Evolutionary conservation across 1,140 invertebrate genomes (phyloP).

Genomic region (Hormaphis cornu): DNA sequence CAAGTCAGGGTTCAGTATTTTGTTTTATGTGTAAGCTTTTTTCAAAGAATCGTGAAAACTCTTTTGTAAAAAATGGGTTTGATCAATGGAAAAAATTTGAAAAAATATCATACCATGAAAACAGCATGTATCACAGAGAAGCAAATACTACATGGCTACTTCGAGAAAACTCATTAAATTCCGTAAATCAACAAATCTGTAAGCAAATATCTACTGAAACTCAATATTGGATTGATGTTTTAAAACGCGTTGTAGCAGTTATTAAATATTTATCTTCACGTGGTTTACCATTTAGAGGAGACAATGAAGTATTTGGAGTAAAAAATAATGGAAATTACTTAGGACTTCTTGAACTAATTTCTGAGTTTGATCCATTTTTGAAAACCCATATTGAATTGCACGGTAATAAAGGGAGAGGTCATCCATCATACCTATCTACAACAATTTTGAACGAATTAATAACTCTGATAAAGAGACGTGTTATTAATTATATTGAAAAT

Average conservation of each 20-base stretch:
- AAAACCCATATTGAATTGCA: constrained; percentile 39
- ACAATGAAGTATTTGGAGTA: background rate
- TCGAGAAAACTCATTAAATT: background rate
- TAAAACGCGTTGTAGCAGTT: background rate
- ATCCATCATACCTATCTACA: constrained; percentile 39
- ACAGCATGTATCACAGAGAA: background rate
- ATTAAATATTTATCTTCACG: background rate
- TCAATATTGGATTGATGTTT: constrained; percentile 7
- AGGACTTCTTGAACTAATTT: constrained; percentile 39
- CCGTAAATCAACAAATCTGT: background rate
- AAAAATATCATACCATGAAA: background rate
- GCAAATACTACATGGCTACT: background rate
- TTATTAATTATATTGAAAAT: constrained; percentile 9
- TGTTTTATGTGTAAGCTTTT: background rate
- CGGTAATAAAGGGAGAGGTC: constrained; percentile 40
- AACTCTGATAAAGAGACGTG: constrained; percentile 1
- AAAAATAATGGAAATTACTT: constrained; percentile 35
- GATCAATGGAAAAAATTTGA: background rate
- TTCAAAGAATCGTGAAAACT: background rate
- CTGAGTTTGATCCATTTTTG: constrained; percentile 40
- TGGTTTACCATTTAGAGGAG: background rate
- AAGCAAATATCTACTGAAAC: background rate
- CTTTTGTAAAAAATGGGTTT: background rate
- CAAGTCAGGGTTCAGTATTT: background rate
- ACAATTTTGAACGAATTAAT: constrained; percentile 41